phyloP scores from a whole-genome alignment of 1,140 invertebrate genomes.

The Eubasilissa regina region DNA sequence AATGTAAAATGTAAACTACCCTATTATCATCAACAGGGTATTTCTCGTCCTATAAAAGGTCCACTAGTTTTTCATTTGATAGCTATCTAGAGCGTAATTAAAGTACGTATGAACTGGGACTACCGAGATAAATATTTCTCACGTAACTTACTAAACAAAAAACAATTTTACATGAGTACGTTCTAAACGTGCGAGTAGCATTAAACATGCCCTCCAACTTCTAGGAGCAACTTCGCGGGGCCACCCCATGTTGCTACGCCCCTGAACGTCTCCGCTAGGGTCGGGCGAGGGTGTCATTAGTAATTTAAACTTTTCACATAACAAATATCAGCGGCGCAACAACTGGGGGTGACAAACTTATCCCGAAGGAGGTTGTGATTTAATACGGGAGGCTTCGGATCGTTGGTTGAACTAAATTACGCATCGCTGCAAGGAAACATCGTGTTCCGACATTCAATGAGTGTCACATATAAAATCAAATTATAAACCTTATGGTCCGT shows the following conservation, averaged over 20 bases:
- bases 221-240: not conserved
- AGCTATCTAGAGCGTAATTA: no score
- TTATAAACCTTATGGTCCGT: no score
- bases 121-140: not conserved
- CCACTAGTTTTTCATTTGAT: no score
- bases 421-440: not conserved
- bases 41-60: no score
- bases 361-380: constrained; percentile 10
- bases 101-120: no score
- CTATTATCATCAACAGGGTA: no score
- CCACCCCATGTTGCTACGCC: not conserved
- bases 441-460: no score
- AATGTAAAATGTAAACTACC: no score
- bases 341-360: constrained; percentile 39
- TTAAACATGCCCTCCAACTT: constrained; percentile 5
- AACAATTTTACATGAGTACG: not conserved
- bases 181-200: constrained; percentile 10
- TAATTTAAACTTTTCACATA: constrained; percentile 52
- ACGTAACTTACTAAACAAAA: not conserved
- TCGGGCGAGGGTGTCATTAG: constrained; percentile 33
- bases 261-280: constrained; percentile 2
- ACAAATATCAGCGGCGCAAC: constrained; percentile 47
- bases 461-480: no score
- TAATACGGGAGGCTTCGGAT: constrained; percentile 13
- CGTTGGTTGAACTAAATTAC: not conserved